Base-by-base conservation (phyloP, 64 coral and sea anemone species). In the Pocillopora damicornis region DNA sequence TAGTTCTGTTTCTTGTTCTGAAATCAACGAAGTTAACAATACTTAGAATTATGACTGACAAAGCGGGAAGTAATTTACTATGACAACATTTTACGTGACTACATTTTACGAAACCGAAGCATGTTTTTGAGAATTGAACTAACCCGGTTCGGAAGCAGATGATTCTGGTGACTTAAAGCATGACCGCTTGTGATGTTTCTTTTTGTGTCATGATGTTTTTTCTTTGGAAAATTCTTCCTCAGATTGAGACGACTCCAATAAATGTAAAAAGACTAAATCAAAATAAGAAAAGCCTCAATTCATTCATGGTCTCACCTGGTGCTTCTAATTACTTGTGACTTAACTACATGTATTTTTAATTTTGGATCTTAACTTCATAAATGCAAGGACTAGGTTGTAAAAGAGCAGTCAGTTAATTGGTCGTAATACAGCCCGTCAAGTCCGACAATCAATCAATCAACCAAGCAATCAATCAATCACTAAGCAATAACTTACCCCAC, bases 161-260 rank as follows among this genome's bases (percentile, higher is more conserved):
- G 84, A 87, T 15, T 78, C 78, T 37, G 58, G 90, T 88, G 90
- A 88, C 57, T 86, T 77, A 58, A 89, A 95, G 14, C 90, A 85
- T 86, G 93, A 95, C 74, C 78, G 87, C 79, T 91, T 98, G 81
- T 98, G 95, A 59, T 88, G 86, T 75, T 94, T 98, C 85, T 95
- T 95, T 88, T 95, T 95, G 74, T 95, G 93, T 62, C 89, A 95
- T 56, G 93, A 88, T 42, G 23, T 77, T 77, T 75, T 89, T 20
- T 98, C 95, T 92, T 83, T 93, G 15, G 82, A 56, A 35, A 65
- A 89, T 22, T 98, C 92, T 0, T 98, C 95, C 5, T 94, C 95
- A n/a, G 95, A 98, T 35, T 88, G 90, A n/a, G 95, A 98, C 11
- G 95, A 98, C 23, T 92, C 92, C 95, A 94, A 38, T 11, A 76